Base-by-base conservation (phyloP, 2,113 vertebrate species). In the Galbula dea region DNA sequence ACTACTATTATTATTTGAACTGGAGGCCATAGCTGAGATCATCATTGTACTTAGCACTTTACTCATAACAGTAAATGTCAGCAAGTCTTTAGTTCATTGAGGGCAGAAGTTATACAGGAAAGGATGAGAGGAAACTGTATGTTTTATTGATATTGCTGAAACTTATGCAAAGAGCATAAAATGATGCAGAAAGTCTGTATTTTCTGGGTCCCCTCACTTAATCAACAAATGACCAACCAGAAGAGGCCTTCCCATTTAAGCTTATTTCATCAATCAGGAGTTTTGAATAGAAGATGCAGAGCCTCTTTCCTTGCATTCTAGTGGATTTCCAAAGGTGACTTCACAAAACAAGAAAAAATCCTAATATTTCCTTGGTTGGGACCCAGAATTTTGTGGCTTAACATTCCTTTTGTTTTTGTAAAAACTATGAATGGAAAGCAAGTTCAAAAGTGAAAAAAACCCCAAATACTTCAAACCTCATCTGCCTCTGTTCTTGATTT, bases 1-100 rank as follows among this genome's bases (percentile, higher is more conserved):
- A 65, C 81, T 91, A 86, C 68, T 89, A 73, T 92, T 85, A 87
- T 89, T 93, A 85, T 69, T 87, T 91, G 49, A 85, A 93, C 62
- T 45, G 75, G 26, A 69, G 71, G 46, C 46, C 84, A 45, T 41
- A 87, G 77, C 49, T 91, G 91, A 96, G 71, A 83, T 92, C 66
- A 69, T 75, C 66, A 46, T 67, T 12, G 34, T 76, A n/a, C 54
- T 92, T 92, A 78, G 71, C 0, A 0, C 57, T 86, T 10, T 80
- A 29, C 11, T 79, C 10, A 1, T 30, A 80, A 67, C 45, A 94
- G 48, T 68, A 93, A 96, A 90, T 82, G 81, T 89, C 90, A 93
- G 62, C 4, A 6, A 89, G 54, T 43, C 57, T 80, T 93, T 71
- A 58, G 52, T 49, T 94, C 81, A 80, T 46, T 89, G 86, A 92